Evolutionary conservation across 2,113 vertebrate genomes (phyloP).

Genomic region (Limnothrissa miodon): DNA sequence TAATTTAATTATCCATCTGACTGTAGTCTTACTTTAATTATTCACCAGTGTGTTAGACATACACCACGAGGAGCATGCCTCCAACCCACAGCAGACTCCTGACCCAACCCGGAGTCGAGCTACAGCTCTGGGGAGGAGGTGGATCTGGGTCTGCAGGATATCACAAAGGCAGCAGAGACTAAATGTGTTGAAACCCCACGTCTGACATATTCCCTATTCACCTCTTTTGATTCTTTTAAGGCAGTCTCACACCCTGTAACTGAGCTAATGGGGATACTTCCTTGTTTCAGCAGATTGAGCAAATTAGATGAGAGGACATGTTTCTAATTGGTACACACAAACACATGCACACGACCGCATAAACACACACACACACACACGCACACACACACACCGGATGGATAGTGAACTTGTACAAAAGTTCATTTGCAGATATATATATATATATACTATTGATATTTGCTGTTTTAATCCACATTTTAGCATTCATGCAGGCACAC

Average conservation of each 20-base stretch:
- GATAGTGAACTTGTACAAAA: too few species aligned
- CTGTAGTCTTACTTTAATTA: constrained; percentile 67
- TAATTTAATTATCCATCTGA: constrained; percentile 69
- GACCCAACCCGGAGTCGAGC: too few species aligned
- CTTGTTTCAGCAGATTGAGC: neutral
- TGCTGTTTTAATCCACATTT: neutral
- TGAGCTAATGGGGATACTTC: neutral
- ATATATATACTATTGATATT: too few species aligned
- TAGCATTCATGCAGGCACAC: neutral
- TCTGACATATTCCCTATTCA: neutral
- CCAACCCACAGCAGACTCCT: neutral
- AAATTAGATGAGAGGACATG: neutral
- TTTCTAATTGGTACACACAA: neutral
- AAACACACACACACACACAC: constrained; percentile 13
- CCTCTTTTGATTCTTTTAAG: neutral
- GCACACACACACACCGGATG: too few species aligned
- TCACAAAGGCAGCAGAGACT: neutral
- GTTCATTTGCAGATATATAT: too few species aligned
- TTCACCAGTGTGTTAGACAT: constrained; percentile 46
- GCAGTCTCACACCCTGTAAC: neutral
- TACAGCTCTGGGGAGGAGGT: neutral
- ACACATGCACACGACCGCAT: neutral
- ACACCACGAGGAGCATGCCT: constrained; percentile 43
- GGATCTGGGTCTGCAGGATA: neutral
- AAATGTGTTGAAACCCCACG: neutral